Percentiles rank a stretch among this genome's conserved stretches.
Conservation (phyloP, 2,888 invertebrate species). For the Megastigmus dorsalis region DNA sequence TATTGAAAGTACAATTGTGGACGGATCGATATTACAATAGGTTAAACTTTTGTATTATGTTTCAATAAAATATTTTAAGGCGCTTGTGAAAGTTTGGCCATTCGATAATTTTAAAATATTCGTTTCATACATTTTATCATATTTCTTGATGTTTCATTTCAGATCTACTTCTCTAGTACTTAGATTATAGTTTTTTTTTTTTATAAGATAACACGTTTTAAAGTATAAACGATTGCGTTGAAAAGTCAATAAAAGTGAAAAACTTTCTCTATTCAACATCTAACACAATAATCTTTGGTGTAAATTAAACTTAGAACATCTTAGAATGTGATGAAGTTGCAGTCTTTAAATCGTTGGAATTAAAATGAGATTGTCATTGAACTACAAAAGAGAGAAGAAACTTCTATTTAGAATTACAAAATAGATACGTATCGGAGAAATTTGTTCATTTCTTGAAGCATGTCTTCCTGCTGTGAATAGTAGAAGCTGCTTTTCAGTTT, state of each 20-base stretch:
- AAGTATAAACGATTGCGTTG: too few species aligned
- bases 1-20: constrained; percentile 5
- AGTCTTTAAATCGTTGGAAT: constrained; percentile 16
- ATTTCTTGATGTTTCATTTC: not conserved
- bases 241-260: constrained; percentile 26
- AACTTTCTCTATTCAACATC: not conserved
- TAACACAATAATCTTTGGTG: constrained; percentile 10
- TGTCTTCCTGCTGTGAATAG: constrained; percentile 69
- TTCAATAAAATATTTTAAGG: constrained; percentile 1
- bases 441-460: constrained; percentile 72
- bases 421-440: constrained; percentile 75
- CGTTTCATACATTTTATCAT: too few species aligned
- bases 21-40: constrained; percentile 8
- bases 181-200: not conserved
- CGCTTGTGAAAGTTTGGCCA: constrained; percentile 20
- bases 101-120: constrained; percentile 3
- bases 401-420: constrained; percentile 57
- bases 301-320: not conserved
- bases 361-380: constrained; percentile 26
- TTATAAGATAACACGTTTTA: not conserved
- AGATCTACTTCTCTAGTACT: not conserved
- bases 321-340: constrained; percentile 11
- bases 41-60: constrained; percentile 3
- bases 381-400: not conserved
- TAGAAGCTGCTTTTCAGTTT: constrained; percentile 74